Conservation (phyloP, 2,113 vertebrate species). For the Lepus americanus region DNA sequence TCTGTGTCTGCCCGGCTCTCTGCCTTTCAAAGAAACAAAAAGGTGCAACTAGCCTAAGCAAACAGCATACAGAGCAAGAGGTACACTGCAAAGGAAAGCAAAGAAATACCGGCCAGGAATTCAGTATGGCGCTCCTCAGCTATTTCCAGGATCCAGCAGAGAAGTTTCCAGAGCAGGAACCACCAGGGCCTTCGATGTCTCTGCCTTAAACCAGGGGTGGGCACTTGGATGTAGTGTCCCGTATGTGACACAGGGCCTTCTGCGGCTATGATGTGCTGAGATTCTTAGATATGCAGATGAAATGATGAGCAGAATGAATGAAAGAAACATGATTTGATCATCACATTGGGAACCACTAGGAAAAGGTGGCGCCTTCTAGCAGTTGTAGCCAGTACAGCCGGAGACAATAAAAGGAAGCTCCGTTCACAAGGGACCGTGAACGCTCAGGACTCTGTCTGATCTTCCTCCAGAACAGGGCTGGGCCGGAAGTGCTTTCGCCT, state of each 20-base stretch:
- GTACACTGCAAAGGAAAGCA: not conserved
- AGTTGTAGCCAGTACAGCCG: not conserved
- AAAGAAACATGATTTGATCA: slow-evolving; percentile 12
- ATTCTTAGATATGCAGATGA: not conserved
- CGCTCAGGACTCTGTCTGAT: not conserved
- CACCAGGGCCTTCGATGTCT: not conserved
- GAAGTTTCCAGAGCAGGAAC: not conserved
- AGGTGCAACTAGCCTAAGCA: not conserved
- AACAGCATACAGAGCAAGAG: not conserved
- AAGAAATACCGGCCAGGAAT: not conserved
- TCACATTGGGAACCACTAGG: slow-evolving; percentile 22
- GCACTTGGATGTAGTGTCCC: not conserved
- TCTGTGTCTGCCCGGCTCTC: too few species aligned
- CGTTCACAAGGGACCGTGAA: not conserved
- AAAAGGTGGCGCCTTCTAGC: slow-evolving; percentile 1
- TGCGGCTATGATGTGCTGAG: not conserved
- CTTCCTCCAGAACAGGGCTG: not conserved
- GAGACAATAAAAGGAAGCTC: not conserved
- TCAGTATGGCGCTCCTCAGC: not conserved
- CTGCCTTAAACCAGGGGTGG: not conserved
- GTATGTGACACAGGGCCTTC: not conserved
- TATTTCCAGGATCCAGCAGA: not conserved
- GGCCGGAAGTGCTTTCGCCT: not conserved
- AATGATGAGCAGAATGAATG: not conserved
- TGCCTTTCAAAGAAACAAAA: too few species aligned